Percentiles rank a stretch among this genome's conserved stretches.
These are phyloP conservation scores for Hapalemur alaotrensis DNA, from an alignment of 2,797 vertebrate genomes.

Conservation along the genomic window DNA sequence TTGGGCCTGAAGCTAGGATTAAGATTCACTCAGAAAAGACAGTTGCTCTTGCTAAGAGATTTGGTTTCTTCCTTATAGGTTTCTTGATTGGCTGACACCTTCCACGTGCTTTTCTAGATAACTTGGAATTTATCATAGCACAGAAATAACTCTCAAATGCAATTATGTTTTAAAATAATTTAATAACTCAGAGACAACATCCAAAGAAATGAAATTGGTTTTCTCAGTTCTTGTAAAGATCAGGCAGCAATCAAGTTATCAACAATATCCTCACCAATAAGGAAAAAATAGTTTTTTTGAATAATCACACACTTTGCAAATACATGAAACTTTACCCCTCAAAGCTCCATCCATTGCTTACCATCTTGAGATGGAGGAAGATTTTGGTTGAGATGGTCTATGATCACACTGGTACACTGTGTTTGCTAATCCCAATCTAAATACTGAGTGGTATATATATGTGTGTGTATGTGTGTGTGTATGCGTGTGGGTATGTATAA, in stretches of 20 bases:
- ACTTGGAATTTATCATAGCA: background rate
- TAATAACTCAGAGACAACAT: conserved; percentile 36
- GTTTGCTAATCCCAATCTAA: background rate
- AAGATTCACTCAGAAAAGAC: background rate
- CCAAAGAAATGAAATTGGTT: conserved; percentile 47
- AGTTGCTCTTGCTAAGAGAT: background rate
- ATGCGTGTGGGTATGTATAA: too few species aligned
- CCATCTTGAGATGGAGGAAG: background rate
- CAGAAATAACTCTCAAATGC: conserved; percentile 6
- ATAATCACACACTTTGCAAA: conserved; percentile 35
- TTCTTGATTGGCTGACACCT: background rate
- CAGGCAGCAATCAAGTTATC: conserved; percentile 15
- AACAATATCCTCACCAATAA: background rate
- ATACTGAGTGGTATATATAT: background rate
- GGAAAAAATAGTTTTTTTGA: background rate
- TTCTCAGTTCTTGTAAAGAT: conserved; percentile 30
- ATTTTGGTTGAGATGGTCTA: background rate
- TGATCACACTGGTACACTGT: background rate
- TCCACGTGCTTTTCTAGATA: background rate
- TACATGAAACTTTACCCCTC: background rate
- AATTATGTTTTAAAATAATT: conserved; percentile 43
- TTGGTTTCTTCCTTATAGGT: background rate
- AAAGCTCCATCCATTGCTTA: background rate
- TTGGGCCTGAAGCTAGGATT: background rate
- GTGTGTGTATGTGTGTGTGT: background rate